A percentile compares a stretch with the other conserved stretches of the same genome.
phyloP scores from a whole-genome alignment of 2,888 invertebrate genomes.

The Hermaeophaga mercurialis region DNA sequence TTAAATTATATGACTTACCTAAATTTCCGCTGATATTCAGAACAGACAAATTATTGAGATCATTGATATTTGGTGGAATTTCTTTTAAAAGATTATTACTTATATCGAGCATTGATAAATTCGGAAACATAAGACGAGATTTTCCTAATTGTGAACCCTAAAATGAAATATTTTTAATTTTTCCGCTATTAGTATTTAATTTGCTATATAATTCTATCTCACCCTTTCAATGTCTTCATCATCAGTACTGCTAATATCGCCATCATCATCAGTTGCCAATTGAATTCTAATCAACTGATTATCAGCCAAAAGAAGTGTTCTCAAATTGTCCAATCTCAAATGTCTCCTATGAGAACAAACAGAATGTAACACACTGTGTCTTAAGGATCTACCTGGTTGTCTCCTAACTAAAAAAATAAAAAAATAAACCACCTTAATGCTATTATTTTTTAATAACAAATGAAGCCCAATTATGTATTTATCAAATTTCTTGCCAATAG shows the following conservation, averaged over 20 bases:
- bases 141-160: conserved; percentile 62
- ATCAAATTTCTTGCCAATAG: too few species aligned
- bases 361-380: conserved; percentile 76
- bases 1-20: conserved; percentile 55
- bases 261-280: conserved; percentile 80
- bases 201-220: conserved; percentile 25
- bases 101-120: conserved; percentile 92
- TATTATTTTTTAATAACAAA: too few species aligned
- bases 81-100: conserved; percentile 82
- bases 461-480: too few species aligned
- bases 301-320: conserved; percentile 84
- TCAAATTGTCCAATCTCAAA: conserved; percentile 76
- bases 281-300: conserved; percentile 84
- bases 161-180: background rate
- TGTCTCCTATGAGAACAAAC: conserved; percentile 88
- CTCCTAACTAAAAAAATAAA: conserved; percentile 56
- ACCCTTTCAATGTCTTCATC: conserved; percentile 71
- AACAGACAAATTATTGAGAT: conserved; percentile 87
- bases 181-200: too few species aligned
- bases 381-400: conserved; percentile 66
- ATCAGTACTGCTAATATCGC: conserved; percentile 63
- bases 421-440: too few species aligned
- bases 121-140: conserved; percentile 84
- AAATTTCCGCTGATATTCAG: conserved; percentile 88
- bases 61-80: conserved; percentile 83